phyloP scores from a whole-genome alignment of 1,140 invertebrate genomes.

The Lepidurus arcticus region DNA sequence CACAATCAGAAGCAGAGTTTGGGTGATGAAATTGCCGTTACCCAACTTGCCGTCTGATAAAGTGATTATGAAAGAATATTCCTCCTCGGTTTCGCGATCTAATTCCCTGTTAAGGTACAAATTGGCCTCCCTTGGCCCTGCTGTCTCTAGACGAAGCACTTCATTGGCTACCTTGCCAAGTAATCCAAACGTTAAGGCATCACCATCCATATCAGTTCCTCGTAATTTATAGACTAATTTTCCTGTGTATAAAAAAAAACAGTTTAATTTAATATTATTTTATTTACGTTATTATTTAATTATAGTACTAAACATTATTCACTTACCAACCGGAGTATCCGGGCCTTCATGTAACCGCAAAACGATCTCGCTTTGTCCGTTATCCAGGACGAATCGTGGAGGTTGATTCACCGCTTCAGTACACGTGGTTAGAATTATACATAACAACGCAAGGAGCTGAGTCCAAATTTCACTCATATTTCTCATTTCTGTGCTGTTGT shows the following conservation, averaged over 20 bases:
- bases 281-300: background rate
- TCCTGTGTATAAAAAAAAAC: slow-evolving; percentile 53
- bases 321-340: slow-evolving; percentile 75
- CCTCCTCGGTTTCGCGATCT: slow-evolving; percentile 78
- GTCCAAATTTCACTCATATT: background rate
- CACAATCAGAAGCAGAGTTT: slow-evolving; percentile 77
- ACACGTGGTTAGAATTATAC: slow-evolving; percentile 18
- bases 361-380: slow-evolving; percentile 82
- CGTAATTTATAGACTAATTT: slow-evolving; percentile 73
- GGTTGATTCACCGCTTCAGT: slow-evolving; percentile 57
- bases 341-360: slow-evolving; percentile 77
- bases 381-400: slow-evolving; percentile 68
- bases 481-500: slow-evolving; percentile 24
- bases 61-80: slow-evolving; percentile 80
- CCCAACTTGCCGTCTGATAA: slow-evolving; percentile 80
- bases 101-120: slow-evolving; percentile 81
- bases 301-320: slow-evolving; percentile 23
- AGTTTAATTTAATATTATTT: background rate
- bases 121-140: slow-evolving; percentile 71
- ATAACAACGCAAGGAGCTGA: slow-evolving; percentile 23
- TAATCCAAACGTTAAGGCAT: slow-evolving; percentile 74
- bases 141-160: slow-evolving; percentile 74
- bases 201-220: slow-evolving; percentile 77
- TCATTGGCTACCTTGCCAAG: slow-evolving; percentile 65
- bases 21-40: slow-evolving; percentile 81